A percentile compares a stretch with the other conserved stretches of the same genome.
These are phyloP conservation scores for Botia kubotai DNA, from an alignment of 2,797 vertebrate genomes.

Conservation along the genomic window DNA sequence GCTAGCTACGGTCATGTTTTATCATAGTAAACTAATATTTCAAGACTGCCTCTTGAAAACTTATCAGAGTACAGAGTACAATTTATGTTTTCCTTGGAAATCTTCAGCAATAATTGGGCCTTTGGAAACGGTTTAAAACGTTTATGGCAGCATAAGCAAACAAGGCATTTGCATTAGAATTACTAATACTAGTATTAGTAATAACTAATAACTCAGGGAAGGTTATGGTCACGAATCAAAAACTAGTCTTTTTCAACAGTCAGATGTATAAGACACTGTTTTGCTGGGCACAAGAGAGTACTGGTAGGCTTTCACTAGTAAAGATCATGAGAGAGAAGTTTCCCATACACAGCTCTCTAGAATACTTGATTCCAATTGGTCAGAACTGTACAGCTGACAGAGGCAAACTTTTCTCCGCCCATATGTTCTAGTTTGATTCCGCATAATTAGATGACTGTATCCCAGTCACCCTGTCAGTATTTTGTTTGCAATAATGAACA, in stretches of 20 bases:
- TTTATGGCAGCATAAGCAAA: slow-evolving; percentile 42
- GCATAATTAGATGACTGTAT: background rate
- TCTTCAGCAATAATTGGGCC: background rate
- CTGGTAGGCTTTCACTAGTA: background rate
- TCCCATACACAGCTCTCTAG: background rate
- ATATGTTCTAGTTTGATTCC: background rate
- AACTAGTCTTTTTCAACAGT: slow-evolving; percentile 2
- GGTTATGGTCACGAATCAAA: slow-evolving; percentile 7
- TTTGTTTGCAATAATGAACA: background rate
- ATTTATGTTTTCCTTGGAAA: background rate
- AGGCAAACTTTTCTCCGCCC: background rate
- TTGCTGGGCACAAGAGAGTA: slow-evolving; percentile 29
- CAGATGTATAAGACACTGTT: slow-evolving; percentile 35
- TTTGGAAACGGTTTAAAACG: slow-evolving; percentile 1
- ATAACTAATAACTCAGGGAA: slow-evolving; percentile 41
- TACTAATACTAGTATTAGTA: slow-evolving; percentile 5
- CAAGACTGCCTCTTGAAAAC: background rate
- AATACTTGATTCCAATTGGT: slow-evolving; percentile 13
- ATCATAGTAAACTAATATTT: background rate
- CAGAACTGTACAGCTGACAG: background rate
- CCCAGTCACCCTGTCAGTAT: background rate
- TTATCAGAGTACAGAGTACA: background rate
- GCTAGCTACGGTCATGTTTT: background rate
- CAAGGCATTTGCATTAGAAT: slow-evolving; percentile 27
- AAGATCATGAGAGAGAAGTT: background rate